Conservation (phyloP, 1,140 invertebrate genomes). For the Aphelinus atriplicis region DNA sequence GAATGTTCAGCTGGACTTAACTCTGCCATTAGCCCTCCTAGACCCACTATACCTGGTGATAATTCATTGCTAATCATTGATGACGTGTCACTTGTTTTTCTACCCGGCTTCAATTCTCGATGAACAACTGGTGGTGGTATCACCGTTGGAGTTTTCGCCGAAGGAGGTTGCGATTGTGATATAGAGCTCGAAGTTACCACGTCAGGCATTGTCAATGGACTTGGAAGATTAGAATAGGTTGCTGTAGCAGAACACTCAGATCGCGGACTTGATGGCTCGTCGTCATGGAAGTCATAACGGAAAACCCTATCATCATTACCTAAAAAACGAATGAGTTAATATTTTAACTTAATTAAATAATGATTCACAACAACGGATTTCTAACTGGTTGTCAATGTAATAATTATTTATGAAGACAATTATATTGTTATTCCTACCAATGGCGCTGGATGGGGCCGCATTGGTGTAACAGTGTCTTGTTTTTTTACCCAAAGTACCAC, state of each 20-base stretch:
- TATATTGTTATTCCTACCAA: constrained; percentile 9
- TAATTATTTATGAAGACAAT: constrained; percentile 1
- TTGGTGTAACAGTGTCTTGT: constrained; percentile 78
- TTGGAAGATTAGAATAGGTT: constrained; percentile 71
- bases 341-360: background rate
- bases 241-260: constrained; percentile 67
- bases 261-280: constrained; percentile 68
- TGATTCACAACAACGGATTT: no score
- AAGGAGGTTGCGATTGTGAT: background rate
- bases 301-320: constrained; percentile 69
- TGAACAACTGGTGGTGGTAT: constrained; percentile 70
- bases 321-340: background rate
- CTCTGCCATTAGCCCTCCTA: constrained; percentile 41
- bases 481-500: constrained; percentile 49
- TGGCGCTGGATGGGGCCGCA: constrained; percentile 69
- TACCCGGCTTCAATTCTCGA: constrained; percentile 81
- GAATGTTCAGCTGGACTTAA: constrained; percentile 60
- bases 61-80: constrained; percentile 61
- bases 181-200: constrained; percentile 23
- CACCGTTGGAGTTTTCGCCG: constrained; percentile 46
- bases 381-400: background rate
- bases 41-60: constrained; percentile 53
- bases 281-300: constrained; percentile 70
- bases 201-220: constrained; percentile 63
- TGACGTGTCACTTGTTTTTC: constrained; percentile 70